Base-by-base conservation (phyloP, 1,140 invertebrate genomes). In the Drosophila quadrilineata region DNA sequence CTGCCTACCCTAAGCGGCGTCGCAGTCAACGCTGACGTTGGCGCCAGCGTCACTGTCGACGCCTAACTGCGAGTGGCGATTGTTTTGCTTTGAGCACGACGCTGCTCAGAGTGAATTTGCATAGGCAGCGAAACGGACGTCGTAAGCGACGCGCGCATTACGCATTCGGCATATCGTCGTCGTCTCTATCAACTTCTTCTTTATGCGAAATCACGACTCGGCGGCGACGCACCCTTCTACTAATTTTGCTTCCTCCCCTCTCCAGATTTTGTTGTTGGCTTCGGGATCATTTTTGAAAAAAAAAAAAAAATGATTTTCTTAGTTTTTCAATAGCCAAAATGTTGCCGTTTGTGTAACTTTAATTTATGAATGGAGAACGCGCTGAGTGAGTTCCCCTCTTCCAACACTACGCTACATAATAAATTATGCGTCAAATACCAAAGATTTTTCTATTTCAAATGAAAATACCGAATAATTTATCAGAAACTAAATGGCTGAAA, bases 281-380 rank as follows among this genome's bases (percentile, higher is more conserved):
- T 63, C 26, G 68, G 50, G 65, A 72, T 26, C 69, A 66, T 58
- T 45, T 45, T 24, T 48, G 50, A 68, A 63, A 59, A 75, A 63
- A 69, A 14, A 45, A 28, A 19, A 12, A 33, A 52, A 60, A 52
- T 35, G 6, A 21, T 29, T 58, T 28, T 72, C 38, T 29, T 16
- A 29, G 41, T 46, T 60, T 48, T 64, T 52, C 22, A 33, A 38
- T 38, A 31, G 45, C 24, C 14, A 2, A 35, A 28, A n/a, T n/a
- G n/a, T n/a, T n/a, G n/a, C n/a, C n/a, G 48, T 63, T 43, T 60
- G 52, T 80, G 76, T 68, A 80, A 76, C 68, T 69, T 72, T 60
- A 82, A 80, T 80, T 80, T 80, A 80, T 84, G 77, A 71, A 76
- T 77, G 69, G 31, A 72, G 52, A 52, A 62, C 60, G 71, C 71